phyloP scores from a whole-genome alignment of 2,888 invertebrate genomes.

The Epinotia bilunana region DNA sequence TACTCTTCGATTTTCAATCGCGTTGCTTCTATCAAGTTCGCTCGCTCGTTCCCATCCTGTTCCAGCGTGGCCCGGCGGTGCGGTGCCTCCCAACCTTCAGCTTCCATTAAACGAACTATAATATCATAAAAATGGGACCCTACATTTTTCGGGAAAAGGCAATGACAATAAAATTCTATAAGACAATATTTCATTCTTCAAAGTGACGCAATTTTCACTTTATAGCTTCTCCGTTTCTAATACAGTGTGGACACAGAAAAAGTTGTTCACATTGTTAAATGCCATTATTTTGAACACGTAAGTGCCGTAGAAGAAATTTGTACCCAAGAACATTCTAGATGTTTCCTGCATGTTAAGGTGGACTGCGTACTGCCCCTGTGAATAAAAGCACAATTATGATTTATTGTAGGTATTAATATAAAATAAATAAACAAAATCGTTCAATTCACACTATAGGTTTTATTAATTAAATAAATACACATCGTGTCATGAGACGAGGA shows the following conservation, averaged over 20 bases:
- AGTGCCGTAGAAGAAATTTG: constrained; percentile 71
- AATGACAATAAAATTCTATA: constrained; percentile 45
- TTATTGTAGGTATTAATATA: not conserved
- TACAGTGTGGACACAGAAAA: constrained; percentile 62
- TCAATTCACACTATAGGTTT: not conserved
- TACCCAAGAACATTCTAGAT: constrained; percentile 63
- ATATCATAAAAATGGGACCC: constrained; percentile 44
- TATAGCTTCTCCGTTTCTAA: constrained; percentile 54
- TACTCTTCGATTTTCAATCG: constrained; percentile 64
- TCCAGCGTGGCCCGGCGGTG: constrained; percentile 44
- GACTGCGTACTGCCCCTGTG: constrained; percentile 70
- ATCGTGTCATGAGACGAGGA: not conserved
- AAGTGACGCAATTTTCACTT: constrained; percentile 39
- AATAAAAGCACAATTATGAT: constrained; percentile 48
- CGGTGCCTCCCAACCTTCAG: constrained; percentile 30
- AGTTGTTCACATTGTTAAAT: constrained; percentile 66
- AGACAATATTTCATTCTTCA: constrained; percentile 42
- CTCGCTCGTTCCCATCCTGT: constrained; percentile 52
- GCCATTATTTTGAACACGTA: constrained; percentile 66
- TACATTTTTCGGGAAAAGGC: constrained; percentile 41
- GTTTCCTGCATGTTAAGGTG: constrained; percentile 64
- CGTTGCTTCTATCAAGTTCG: constrained; percentile 66
- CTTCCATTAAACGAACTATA: constrained; percentile 44
- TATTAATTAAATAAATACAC: not conserved
- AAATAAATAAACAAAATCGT: not conserved